Percentiles rank a stretch among this genome's conserved stretches.
These are phyloP conservation scores for Danio albolineatus DNA, from an alignment of 2,797 vertebrate genomes.

Conservation along the genomic window DNA sequence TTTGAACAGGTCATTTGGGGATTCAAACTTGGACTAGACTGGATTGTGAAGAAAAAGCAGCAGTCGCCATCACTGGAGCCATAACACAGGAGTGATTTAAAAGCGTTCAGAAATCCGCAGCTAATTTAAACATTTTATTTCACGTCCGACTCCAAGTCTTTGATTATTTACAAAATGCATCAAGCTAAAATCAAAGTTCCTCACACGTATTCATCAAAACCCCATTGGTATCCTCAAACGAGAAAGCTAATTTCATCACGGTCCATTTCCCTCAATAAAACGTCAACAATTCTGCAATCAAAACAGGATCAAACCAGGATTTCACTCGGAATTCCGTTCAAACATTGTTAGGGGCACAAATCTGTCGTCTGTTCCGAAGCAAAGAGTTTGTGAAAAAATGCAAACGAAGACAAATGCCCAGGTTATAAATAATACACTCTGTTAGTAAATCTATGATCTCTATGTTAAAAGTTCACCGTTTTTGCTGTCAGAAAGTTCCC, in stretches of 20 bases:
- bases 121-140: background rate
- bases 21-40: background rate
- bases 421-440: conserved; percentile 75
- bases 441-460: conserved; percentile 65
- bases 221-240: conserved; percentile 53
- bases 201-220: conserved; percentile 59
- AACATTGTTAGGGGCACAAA: background rate
- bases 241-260: conserved; percentile 55
- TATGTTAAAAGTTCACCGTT: conserved; percentile 39
- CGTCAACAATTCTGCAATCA: conserved; percentile 59
- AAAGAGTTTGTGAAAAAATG: conserved; percentile 38
- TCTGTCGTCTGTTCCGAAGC: conserved; percentile 15
- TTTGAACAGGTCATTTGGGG: background rate
- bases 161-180: background rate
- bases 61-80: conserved; percentile 66
- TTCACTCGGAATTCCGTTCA: conserved; percentile 7
- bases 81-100: conserved; percentile 46
- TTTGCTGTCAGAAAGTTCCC: background rate
- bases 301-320: conserved; percentile 62
- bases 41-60: conserved; percentile 18
- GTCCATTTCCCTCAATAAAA: conserved; percentile 29
- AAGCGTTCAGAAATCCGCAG: conserved; percentile 50
- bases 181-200: conserved; percentile 28
- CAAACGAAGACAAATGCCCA: conserved; percentile 68
- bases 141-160: background rate